Base-by-base conservation (phyloP, 2,113 vertebrate species). In the Tringa solitaria region DNA sequence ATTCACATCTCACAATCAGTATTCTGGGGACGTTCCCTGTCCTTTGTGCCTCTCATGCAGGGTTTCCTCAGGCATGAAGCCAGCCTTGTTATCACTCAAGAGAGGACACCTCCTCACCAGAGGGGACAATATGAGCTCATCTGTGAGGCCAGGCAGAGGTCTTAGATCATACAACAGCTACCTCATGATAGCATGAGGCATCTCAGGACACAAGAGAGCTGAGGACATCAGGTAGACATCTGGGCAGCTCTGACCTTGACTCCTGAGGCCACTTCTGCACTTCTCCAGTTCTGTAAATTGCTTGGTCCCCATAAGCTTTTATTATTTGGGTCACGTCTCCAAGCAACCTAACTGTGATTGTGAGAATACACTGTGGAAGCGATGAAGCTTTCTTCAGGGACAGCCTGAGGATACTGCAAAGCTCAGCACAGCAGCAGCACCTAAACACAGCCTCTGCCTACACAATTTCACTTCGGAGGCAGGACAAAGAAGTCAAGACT, bases 91-190 rank as follows among this genome's bases (percentile, higher is more conserved):
- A 19, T 39, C 59, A 54, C 35, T 35, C 4, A 4, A 50, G n/a
- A 15, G 33, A 60, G 27, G 45, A 65, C 21, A 74, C 3, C 22
- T 33, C 30, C 32, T 30, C 24, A n/a, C 23, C 27, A 50, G 20
- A 39, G 45, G 54, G 18, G 37, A 27, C 0, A 1, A 20, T n/a
- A 63, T 0, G 1, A 80, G 33, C 23, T 57, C 65, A 89, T 23
- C 50, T 23, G 17, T 1, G 2, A 50, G 41, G 60, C 22, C 5
- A 1, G 46, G 7, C 7, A 68, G 46, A 54, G 22, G 18, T 61
- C 54, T 35, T 39, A 45, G 33, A 57, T 35, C 35, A 87, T 30
- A 48, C 2, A 1, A 30, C 48, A 64, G 24, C 63, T 35, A 59
- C 41, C 32, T 43, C 7, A 0, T 4, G 3, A 37, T 3, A 54